phyloP scores from a whole-genome alignment of 2,113 vertebrate species.

The Pollachius pollachius region DNA sequence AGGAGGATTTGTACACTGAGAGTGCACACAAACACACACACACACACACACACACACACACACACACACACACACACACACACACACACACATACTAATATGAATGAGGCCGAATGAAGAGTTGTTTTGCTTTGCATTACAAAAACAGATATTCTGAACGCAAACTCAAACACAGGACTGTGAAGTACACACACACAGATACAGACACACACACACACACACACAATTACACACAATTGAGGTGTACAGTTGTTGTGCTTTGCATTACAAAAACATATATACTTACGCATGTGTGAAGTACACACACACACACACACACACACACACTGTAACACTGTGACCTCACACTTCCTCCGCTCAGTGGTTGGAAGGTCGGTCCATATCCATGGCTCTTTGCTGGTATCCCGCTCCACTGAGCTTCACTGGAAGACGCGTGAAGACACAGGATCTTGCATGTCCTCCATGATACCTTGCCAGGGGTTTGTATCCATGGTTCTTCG shows the following conservation, averaged over 20 bases:
- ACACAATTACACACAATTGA: neutral
- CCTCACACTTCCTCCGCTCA: constrained; percentile 34
- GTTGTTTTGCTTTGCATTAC: too few species aligned
- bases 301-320: constrained; percentile 3
- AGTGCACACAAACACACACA: neutral
- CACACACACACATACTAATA: constrained; percentile 5
- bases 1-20: too few species aligned
- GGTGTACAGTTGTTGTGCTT: neutral
- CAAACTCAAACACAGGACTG: neutral
- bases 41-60: constrained; percentile 6
- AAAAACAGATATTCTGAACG: too few species aligned
- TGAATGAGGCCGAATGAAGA: neutral
- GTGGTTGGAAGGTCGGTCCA: constrained; percentile 22
- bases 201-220: neutral
- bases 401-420: neutral
- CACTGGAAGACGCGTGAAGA: too few species aligned
- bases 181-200: neutral
- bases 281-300: neutral
- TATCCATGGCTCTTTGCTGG: too few species aligned
- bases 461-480: too few species aligned
- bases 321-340: constrained; percentile 13
- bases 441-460: too few species aligned
- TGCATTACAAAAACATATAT: too few species aligned
- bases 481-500: too few species aligned
- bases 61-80: constrained; percentile 8